A percentile compares a stretch with the other conserved stretches of the same genome.
Evolutionary conservation across 1,140 invertebrate genomes (phyloP).

Genomic region (Caenorhabditis briggsae): DNA sequence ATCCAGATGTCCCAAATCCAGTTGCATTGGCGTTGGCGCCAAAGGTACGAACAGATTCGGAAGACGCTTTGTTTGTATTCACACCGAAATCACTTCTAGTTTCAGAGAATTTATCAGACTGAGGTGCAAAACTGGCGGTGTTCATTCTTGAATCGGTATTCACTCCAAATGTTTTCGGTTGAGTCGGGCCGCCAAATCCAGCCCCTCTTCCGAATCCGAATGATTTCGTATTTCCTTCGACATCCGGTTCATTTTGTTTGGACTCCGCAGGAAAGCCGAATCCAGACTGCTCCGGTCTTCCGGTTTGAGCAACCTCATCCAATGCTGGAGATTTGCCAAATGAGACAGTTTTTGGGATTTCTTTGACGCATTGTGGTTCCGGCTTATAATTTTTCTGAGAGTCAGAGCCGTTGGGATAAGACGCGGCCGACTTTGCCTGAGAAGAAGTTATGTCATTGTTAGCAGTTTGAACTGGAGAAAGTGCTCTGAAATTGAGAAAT

Average conservation of each 20-base stretch:
- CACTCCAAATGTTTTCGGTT: not conserved
- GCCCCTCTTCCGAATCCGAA: not conserved
- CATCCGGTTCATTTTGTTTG: too few species aligned
- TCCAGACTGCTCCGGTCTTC: too few species aligned
- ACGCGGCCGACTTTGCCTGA: not conserved
- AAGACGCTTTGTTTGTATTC: too few species aligned
- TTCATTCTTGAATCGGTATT: not conserved
- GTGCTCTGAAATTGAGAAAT: not conserved
- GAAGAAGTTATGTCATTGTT: not conserved
- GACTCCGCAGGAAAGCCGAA: too few species aligned
- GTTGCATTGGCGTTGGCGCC: too few species aligned
- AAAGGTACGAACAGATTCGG: too few species aligned
- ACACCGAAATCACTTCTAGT: too few species aligned
- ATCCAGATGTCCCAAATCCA: too few species aligned
- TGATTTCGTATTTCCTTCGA: not conserved
- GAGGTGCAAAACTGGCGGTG: too few species aligned
- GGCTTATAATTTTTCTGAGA: not conserved
- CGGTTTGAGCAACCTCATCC: not conserved
- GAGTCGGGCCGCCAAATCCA: not conserved
- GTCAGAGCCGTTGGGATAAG: not conserved
- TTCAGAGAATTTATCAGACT: too few species aligned
- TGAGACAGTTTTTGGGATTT: too few species aligned
- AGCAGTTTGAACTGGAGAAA: not conserved
- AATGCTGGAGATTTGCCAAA: not conserved
- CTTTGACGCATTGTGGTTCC: too few species aligned